Evolutionary conservation across 1,140 invertebrate genomes (phyloP).

Genomic region (Vanessa tameamea): DNA sequence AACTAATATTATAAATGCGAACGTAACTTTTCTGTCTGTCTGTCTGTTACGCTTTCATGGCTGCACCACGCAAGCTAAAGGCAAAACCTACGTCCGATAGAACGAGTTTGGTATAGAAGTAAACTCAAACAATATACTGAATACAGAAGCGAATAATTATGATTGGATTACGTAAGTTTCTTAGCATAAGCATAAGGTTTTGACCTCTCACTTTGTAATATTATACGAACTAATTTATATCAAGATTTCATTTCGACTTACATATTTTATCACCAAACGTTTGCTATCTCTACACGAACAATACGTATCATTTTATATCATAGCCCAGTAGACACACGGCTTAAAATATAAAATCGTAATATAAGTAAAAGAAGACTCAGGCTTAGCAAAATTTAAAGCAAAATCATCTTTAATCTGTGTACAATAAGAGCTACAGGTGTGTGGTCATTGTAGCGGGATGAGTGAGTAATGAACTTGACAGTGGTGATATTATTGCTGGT

Average conservation of each 20-base stretch:
- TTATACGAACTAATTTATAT: slow-evolving; percentile 12
- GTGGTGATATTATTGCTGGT: slow-evolving; percentile 56
- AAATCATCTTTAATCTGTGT: slow-evolving; percentile 6
- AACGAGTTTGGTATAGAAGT: too few species aligned
- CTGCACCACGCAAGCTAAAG: too few species aligned
- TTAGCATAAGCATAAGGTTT: neutral
- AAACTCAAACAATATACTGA: too few species aligned
- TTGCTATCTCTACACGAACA: neutral
- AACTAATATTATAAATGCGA: too few species aligned
- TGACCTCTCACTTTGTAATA: slow-evolving; percentile 9
- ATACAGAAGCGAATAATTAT: too few species aligned
- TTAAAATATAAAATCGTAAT: neutral
- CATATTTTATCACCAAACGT: slow-evolving; percentile 6
- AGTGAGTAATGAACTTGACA: slow-evolving; percentile 67
- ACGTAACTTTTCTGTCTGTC: too few species aligned
- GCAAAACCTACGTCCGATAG: too few species aligned
- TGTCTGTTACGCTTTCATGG: too few species aligned
- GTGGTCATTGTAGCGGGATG: slow-evolving; percentile 29
- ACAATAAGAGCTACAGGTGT: slow-evolving; percentile 20
- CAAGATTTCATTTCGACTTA: neutral
- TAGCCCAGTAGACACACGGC: neutral
- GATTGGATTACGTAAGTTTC: too few species aligned
- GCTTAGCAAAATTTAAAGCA: neutral
- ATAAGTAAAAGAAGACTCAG: neutral
- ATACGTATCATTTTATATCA: neutral